Evolutionary conservation across 2,888 invertebrate species (phyloP), one percentile per base, ranked within the genome.

Genomic region (Cosmia trapezina): DNA sequence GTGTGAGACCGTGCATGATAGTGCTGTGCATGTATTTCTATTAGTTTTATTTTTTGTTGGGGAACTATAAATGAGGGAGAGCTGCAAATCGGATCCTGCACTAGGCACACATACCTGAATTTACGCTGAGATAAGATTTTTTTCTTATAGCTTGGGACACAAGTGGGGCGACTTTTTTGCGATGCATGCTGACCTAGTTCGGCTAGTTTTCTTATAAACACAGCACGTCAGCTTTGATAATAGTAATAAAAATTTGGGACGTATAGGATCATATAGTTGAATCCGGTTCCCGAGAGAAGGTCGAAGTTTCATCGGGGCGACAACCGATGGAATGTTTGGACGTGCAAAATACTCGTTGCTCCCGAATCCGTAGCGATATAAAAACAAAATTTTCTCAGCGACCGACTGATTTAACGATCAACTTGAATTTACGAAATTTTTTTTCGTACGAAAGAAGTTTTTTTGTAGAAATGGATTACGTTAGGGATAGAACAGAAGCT

Each of bases 211-310:
- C 70, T 79, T 77, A 83, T 77, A 81, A 83, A 81, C 76, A 75
- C 49, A 78, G 64, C 70, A 67, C 63, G 69, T 83, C 81, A 84
- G 86, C 86, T 79, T 67, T 54, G 81, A 81, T 84, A 77, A 85
- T 81, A 79, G 62, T 81, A 74, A 83, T 86, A 85, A 84, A 84
- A 86, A 80, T 54, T 82, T 76, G 80, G 76, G 72, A 63, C 70
- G 45, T 86, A 70, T 63, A 66, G 59, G 60, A 69, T 67, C 68
- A 72, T 83, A 72, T 70, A 83, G 84, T 70, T 43, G 63, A 70
- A 78, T 60, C 57, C 76, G 54, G 67, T 70, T 73, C 60, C 57
- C 70, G 66, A n/a, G 69, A 73, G 73, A 76, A 80, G 65, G 76
- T 72, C 60, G 57, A 80, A 84, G 60, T 83, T 83, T 70, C 70